These are phyloP conservation scores for Shinisaurus crocodilurus DNA, from an alignment of 2,113 vertebrate species.

Conservation along the genomic window DNA sequence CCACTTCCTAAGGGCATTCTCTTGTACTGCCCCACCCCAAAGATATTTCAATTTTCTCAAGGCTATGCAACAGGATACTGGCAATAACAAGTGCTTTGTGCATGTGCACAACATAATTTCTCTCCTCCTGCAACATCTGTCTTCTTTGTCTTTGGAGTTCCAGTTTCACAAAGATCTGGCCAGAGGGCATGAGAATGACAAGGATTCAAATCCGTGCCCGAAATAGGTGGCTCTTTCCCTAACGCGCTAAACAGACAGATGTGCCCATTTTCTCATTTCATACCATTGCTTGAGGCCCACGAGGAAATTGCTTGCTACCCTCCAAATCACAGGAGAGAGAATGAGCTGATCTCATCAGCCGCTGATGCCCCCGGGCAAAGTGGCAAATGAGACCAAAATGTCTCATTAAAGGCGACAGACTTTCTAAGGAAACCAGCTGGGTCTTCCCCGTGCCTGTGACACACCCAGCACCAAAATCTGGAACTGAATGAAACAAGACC, in stretches of 20 bases:
- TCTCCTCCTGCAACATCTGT: neutral
- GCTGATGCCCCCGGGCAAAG: accelerated
- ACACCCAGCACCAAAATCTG: neutral
- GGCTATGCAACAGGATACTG: accelerated
- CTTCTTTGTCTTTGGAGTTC: neutral
- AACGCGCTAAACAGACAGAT: accelerated
- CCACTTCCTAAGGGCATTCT: neutral
- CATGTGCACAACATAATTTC: accelerated
- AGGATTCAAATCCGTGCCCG: accelerated
- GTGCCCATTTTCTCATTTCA: accelerated
- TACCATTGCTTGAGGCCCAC: accelerated
- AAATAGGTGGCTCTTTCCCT: accelerated
- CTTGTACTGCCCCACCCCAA: neutral
- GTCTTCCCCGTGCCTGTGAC: too few relatives aligned
- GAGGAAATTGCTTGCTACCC: neutral
- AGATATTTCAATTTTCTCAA: neutral
- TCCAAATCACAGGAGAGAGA: accelerated
- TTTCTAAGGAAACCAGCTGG: neutral
- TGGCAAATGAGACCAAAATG: neutral
- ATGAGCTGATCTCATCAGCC: accelerated
- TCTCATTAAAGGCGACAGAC: slow-evolving; percentile 25
- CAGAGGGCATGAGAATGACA: neutral
- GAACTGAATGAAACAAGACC: neutral
- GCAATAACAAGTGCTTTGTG: too few relatives aligned
- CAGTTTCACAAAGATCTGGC: neutral